A percentile compares a stretch with the other conserved stretches of the same genome.
phyloP scores from a whole-genome alignment of 2,888 invertebrate genomes.

The Agrilus mali region DNA sequence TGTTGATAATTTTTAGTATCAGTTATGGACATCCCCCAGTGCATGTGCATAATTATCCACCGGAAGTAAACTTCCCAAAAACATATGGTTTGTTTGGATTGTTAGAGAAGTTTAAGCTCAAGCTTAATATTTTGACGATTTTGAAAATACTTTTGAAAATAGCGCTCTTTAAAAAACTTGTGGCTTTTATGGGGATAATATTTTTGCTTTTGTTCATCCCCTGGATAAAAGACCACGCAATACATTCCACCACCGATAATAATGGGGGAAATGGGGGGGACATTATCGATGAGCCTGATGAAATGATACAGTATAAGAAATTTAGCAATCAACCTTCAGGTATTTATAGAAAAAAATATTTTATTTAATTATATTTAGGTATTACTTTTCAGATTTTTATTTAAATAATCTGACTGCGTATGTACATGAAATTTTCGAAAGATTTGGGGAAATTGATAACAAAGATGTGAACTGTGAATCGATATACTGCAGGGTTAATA shows the following conservation, averaged over 20 bases:
- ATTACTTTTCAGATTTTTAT: background rate
- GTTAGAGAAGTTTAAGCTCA: slow-evolving; percentile 54
- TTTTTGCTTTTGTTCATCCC: slow-evolving; percentile 67
- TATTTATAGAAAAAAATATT: too few relatives aligned
- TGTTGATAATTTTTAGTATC: background rate
- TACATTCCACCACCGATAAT: slow-evolving; percentile 6
- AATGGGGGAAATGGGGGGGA: slow-evolving; percentile 1
- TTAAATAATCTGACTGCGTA: slow-evolving; percentile 11
- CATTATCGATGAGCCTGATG: background rate
- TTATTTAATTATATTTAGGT: too few relatives aligned
- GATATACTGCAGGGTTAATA: slow-evolving; percentile 5
- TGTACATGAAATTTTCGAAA: slow-evolving; percentile 13
- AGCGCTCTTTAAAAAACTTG: slow-evolving; percentile 67
- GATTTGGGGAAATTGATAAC: slow-evolving; percentile 7
- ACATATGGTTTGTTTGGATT: slow-evolving; percentile 45
- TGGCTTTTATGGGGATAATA: slow-evolving; percentile 65
- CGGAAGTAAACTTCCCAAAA: background rate
- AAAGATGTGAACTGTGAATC: slow-evolving; percentile 1
- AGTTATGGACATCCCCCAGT: background rate
- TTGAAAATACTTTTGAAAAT: slow-evolving; percentile 65
- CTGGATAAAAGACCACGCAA: slow-evolving; percentile 23
- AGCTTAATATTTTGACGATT: slow-evolving; percentile 56
- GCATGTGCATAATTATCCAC: background rate
- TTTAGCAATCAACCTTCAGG: too few relatives aligned
- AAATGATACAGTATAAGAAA: too few relatives aligned